These are phyloP conservation scores for Hybognathus amarus DNA, from an alignment of 2,797 vertebrate species.

Conservation along the genomic window DNA sequence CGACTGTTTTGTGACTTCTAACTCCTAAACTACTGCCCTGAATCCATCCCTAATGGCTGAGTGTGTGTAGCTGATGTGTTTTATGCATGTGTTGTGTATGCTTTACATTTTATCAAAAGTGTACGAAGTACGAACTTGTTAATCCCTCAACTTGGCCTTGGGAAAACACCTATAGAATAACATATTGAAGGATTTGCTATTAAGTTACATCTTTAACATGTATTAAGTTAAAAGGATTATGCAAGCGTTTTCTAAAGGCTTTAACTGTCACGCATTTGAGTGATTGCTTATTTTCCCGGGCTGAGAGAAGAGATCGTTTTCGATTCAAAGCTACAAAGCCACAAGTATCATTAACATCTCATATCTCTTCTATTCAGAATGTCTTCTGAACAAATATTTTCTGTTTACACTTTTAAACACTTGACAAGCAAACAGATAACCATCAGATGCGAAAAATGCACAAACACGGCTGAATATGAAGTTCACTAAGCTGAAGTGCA, in stretches of 20 bases:
- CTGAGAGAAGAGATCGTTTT: conserved; percentile 9
- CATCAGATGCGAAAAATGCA: conserved; percentile 18
- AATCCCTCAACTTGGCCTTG: conserved; percentile 36
- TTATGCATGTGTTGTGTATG: conserved; percentile 43
- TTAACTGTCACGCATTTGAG: conserved; percentile 25
- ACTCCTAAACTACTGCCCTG: conserved; percentile 46
- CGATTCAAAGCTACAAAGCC: conserved; percentile 20
- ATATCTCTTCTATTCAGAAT: conserved; percentile 9
- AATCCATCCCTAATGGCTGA: conserved; percentile 44
- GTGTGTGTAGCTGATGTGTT: conserved; percentile 45
- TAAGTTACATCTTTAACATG: neutral
- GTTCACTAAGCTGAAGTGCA: conserved; percentile 24
- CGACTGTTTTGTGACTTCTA: conserved; percentile 58
- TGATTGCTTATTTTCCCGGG: conserved; percentile 18
- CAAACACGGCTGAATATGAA: conserved; percentile 5
- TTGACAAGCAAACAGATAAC: conserved; percentile 30
- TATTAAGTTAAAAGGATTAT: conserved; percentile 1
- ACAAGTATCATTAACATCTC: conserved; percentile 34
- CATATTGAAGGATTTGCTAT: conserved; percentile 9
- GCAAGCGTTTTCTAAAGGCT: neutral
- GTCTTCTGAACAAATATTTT: conserved; percentile 6
- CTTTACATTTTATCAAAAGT: conserved; percentile 20
- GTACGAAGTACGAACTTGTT: neutral
- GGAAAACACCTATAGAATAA: conserved; percentile 4
- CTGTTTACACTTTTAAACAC: conserved; percentile 29